A percentile compares a stretch with the other conserved stretches of the same genome.
phyloP scores from a whole-genome alignment of 2,113 vertebrate species.

The Bubo bubo region DNA sequence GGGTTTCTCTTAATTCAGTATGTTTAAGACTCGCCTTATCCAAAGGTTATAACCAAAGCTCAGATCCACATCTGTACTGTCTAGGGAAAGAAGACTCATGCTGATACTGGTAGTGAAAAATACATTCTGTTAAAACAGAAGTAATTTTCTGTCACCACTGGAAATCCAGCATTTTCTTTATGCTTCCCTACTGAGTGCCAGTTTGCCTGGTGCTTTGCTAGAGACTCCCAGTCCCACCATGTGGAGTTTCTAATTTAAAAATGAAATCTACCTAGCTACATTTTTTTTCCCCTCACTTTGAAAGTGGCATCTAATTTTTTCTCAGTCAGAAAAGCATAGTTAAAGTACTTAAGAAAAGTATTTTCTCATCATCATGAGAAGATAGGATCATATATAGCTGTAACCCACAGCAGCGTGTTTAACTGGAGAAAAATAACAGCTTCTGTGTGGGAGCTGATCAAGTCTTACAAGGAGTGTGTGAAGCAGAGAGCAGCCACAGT shows the following conservation, averaged over 20 bases:
- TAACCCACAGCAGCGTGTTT: not conserved
- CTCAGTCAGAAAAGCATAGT: not conserved
- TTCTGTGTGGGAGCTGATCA: slow-evolving; percentile 37
- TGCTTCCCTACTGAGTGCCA: not conserved
- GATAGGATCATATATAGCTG: not conserved
- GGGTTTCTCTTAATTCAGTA: too few relatives aligned
- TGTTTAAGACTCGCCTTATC: not conserved
- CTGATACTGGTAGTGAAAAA: not conserved
- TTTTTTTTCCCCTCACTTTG: not conserved
- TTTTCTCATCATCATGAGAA: not conserved
- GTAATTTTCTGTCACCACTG: not conserved
- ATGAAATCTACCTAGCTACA: not conserved
- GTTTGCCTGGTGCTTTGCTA: not conserved
- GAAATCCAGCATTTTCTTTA: not conserved
- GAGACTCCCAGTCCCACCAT: not conserved
- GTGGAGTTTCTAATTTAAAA: not conserved
- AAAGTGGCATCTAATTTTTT: not conserved
- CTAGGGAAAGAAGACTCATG: not conserved
- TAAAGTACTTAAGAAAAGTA: not conserved
- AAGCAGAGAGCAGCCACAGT: not conserved
- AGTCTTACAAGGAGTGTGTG: not conserved
- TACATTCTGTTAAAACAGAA: not conserved
- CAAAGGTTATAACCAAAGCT: not conserved
- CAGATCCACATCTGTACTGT: not conserved
- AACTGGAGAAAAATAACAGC: slow-evolving; percentile 18